Base-by-base conservation (phyloP, 2,888 invertebrate species). In the Tetropium fuscum region DNA sequence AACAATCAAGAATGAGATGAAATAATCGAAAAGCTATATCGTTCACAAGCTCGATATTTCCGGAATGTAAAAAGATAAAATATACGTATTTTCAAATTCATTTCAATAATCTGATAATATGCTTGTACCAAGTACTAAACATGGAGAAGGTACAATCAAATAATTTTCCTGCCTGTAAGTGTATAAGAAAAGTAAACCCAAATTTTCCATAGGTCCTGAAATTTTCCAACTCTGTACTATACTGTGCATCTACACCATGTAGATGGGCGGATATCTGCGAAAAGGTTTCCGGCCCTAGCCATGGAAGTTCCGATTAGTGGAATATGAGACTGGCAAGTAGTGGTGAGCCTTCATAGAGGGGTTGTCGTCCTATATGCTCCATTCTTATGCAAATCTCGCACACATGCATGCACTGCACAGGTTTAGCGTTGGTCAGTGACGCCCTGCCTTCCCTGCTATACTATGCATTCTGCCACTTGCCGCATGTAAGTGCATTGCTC, bases 351-450 rank as follows among this genome's bases (percentile, higher is more conserved):
- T 38, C 40, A n/a, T 48, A 54, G 57, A 49, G 65, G n/a, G 69
- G 72, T 68, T 72, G 69, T 66, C 64, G 69, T 48, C 68, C 72
- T 53, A 58, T 66, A 36, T 43, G 56, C 58, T 58, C 63, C 66
- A 70, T 69, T 69, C 70, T 70, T 65, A 72, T 72, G 70, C 66
- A 70, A 71, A 72, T 72, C 64, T 63, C 60, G n/a, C 20, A n/a
- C 48, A 20, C n/a, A n/a, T n/a, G 22, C 11, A 25, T 38, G 25
- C 25, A 56, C 53, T 38, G 30, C 51, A 58, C 64, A 63, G 67
- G 66, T 63, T 67, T 67, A 65, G 62, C 63, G 64, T 65, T 71
- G 72, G 71, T 72, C 72, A 72, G 70, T 72, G 68, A 68, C 68
- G 68, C 62, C 51, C 60, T 43, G 30, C 51, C 15, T 40, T n/a